A percentile compares a stretch with the other conserved stretches of the same genome.
Conservation (phyloP, 2,113 vertebrate species). For the Neodontobutis hainanensis region DNA sequence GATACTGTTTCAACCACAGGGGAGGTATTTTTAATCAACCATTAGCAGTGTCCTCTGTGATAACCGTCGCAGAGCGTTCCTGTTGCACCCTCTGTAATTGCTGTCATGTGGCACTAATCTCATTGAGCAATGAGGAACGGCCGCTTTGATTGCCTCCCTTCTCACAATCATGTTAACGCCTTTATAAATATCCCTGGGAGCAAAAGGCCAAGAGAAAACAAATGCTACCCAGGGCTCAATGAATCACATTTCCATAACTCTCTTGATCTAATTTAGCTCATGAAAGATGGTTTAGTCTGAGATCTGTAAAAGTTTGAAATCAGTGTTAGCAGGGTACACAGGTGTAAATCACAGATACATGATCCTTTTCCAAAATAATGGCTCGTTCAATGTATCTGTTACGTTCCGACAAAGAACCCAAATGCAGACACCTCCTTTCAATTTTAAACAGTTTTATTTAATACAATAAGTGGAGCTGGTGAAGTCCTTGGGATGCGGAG, state of each 20-base stretch:
- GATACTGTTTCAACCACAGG: slow-evolving; percentile 7
- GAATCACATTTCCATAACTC: slow-evolving; percentile 50
- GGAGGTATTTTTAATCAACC: neutral
- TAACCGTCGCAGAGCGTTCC: slow-evolving; percentile 7
- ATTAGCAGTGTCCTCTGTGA: slow-evolving; percentile 1
- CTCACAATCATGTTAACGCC: slow-evolving; percentile 57
- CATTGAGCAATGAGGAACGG: slow-evolving; percentile 61
- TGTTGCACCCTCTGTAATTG: slow-evolving; percentile 50
- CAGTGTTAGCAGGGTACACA: neutral
- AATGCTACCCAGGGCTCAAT: slow-evolving; percentile 39
- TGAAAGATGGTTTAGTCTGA: slow-evolving; percentile 21
- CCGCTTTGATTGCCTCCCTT: slow-evolving; percentile 40
- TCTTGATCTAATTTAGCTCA: slow-evolving; percentile 20
- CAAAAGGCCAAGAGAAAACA: slow-evolving; percentile 62
- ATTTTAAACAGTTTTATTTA: no score
- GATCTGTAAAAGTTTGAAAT: slow-evolving; percentile 6
- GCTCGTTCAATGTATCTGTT: no score
- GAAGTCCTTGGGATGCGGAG: no score
- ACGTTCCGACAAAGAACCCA: no score
- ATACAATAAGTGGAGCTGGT: no score
- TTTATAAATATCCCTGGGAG: slow-evolving; percentile 50
- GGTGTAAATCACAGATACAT: neutral
- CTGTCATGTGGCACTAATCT: slow-evolving; percentile 70
- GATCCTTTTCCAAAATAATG: no score
- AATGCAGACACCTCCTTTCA: no score